Evolutionary conservation across 2,888 invertebrate genomes (phyloP).

Genomic region (Cerceris ruficornis): DNA sequence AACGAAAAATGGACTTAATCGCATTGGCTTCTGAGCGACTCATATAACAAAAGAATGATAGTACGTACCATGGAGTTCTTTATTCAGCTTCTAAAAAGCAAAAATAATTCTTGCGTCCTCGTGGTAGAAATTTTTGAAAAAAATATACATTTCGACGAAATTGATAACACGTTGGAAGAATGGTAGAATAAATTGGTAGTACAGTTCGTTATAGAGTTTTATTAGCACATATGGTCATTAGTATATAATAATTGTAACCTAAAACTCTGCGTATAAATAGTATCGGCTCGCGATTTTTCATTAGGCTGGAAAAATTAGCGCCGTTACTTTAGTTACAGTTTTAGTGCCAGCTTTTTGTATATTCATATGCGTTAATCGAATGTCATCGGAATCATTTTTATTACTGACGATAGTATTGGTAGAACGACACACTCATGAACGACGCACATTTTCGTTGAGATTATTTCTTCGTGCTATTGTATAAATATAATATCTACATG

Average conservation of each 20-base stretch:
- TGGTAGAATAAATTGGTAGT: constrained; percentile 20
- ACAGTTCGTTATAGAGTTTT: constrained; percentile 58
- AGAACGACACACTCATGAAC: constrained; percentile 54
- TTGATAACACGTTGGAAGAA: neutral
- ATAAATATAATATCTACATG: constrained; percentile 69
- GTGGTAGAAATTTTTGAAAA: no score
- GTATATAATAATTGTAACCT: constrained; percentile 67
- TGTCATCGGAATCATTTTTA: constrained; percentile 43
- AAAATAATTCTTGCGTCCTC: no score
- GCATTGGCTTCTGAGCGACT: no score
- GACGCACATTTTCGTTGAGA: constrained; percentile 39
- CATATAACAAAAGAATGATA: no score
- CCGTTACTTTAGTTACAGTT: constrained; percentile 40
- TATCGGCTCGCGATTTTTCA: constrained; percentile 48
- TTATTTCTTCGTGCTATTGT: constrained; percentile 8
- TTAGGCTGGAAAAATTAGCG: constrained; percentile 58
- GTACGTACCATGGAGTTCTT: no score
- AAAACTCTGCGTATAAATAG: constrained; percentile 72
- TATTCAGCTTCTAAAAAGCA: no score
- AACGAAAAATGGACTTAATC: no score
- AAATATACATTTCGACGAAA: neutral
- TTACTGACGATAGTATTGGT: constrained; percentile 52
- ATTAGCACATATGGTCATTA: constrained; percentile 61
- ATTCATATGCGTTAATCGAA: constrained; percentile 43
- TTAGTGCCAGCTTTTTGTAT: constrained; percentile 48